Percentiles rank a stretch among this genome's conserved stretches.
phyloP scores from a whole-genome alignment of 2,797 vertebrate genomes.

The Galaxias olidus region DNA sequence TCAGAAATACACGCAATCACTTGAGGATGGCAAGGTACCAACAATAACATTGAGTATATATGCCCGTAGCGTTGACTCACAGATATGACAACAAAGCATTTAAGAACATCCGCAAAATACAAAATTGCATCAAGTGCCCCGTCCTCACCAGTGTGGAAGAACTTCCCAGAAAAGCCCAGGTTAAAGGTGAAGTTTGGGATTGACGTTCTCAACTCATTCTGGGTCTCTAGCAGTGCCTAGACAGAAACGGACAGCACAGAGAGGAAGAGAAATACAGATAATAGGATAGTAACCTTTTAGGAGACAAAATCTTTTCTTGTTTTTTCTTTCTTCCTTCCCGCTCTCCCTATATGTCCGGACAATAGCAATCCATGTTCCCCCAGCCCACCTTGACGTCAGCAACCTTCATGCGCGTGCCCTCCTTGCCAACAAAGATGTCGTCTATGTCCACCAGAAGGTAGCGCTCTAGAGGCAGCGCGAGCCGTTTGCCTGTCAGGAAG shows the following conservation, averaged over 20 bases:
- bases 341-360: conserved; percentile 27
- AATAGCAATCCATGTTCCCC: too few species aligned
- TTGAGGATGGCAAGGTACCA: too few species aligned
- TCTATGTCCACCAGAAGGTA: conserved; percentile 96
- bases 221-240: conserved; percentile 92
- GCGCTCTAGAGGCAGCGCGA: conserved; percentile 92
- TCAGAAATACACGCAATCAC: too few species aligned
- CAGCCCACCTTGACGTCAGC: conserved; percentile 91
- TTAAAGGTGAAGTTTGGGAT: conserved; percentile 99
- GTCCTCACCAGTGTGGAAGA: conserved; percentile 93
- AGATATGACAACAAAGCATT: background rate
- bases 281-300: conserved; percentile 67
- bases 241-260: conserved; percentile 24
- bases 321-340: background rate
- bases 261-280: conserved; percentile 54
- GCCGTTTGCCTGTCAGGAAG: conserved; percentile 93
- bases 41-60: too few species aligned
- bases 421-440: conserved; percentile 98
- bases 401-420: conserved; percentile 98
- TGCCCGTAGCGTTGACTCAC: background rate
- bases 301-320: conserved; percentile 38
- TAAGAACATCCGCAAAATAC: too few species aligned
- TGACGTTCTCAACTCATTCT: conserved; percentile 89
- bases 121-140: too few species aligned
- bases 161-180: conserved; percentile 99